phyloP scores from a whole-genome alignment of 2,113 vertebrate genomes.

The Microtus montanus region DNA sequence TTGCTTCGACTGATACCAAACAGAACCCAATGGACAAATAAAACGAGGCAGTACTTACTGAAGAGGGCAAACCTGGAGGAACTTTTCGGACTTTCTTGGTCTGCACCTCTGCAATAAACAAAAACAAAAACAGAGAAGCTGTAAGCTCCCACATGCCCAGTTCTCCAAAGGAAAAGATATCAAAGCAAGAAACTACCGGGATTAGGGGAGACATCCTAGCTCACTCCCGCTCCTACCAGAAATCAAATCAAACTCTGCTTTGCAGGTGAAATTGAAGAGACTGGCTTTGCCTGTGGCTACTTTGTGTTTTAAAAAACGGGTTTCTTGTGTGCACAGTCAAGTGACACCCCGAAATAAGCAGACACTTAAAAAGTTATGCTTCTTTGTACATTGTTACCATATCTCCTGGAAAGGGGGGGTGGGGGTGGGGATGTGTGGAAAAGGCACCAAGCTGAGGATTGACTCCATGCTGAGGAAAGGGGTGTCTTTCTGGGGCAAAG shows the following conservation, averaged over 20 bases:
- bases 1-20: neutral
- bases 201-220: neutral
- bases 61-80: conserved; percentile 97
- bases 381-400: neutral
- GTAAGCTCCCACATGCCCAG: conserved; percentile 47
- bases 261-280: neutral
- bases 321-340: neutral
- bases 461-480: neutral
- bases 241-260: neutral
- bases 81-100: conserved; percentile 98
- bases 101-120: conserved; percentile 92
- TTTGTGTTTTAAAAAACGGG: neutral
- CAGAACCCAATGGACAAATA: neutral
- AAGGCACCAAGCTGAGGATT: neutral
- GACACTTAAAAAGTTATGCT: neutral
- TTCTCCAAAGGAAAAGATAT: conserved; percentile 13
- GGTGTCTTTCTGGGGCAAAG: fast-evolving
- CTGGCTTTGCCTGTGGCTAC: neutral
- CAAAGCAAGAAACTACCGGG: neutral
- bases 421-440: neutral
- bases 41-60: conserved; percentile 90
- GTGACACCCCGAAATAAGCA: conserved; percentile 32
- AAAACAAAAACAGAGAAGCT: conserved; percentile 47
- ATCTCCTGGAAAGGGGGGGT: neutral
- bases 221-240: neutral